Evolutionary conservation across 2,113 vertebrate genomes (phyloP).

Genomic region (Atrichornis clamosus): DNA sequence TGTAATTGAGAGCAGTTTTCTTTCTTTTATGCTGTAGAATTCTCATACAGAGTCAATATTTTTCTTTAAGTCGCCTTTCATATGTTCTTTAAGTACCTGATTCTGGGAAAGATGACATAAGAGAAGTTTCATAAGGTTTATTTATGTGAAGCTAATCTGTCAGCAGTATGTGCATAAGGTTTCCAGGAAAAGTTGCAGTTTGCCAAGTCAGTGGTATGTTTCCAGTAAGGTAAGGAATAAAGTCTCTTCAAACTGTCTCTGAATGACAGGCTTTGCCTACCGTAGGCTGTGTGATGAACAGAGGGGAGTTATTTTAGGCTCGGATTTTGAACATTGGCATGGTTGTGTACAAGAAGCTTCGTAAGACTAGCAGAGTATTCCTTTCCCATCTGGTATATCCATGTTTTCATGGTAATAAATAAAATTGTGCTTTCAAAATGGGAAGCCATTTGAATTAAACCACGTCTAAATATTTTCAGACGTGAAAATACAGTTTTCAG

Average conservation of each 20-base stretch:
- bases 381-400: constrained; percentile 33
- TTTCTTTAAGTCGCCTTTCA: background rate
- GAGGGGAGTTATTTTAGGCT: constrained; percentile 35
- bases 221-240: constrained; percentile 20
- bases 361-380: constrained; percentile 10
- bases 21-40: background rate
- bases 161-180: background rate
- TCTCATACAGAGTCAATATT: background rate
- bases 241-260: background rate
- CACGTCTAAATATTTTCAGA: constrained; percentile 38
- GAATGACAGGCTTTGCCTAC: constrained; percentile 24
- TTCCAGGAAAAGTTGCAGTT: constrained; percentile 11
- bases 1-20: background rate
- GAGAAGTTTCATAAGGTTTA: background rate
- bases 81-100: background rate
- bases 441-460: constrained; percentile 2
- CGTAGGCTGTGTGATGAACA: background rate
- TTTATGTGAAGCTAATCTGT: background rate
- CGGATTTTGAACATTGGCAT: constrained; percentile 7
- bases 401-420: background rate
- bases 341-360: constrained; percentile 30
- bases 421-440: constrained; percentile 30
- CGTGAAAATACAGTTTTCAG: background rate
- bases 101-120: background rate
- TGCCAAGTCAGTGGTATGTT: background rate